Conservation (phyloP, 1,140 invertebrate species). For the Bombus breviceps region DNA sequence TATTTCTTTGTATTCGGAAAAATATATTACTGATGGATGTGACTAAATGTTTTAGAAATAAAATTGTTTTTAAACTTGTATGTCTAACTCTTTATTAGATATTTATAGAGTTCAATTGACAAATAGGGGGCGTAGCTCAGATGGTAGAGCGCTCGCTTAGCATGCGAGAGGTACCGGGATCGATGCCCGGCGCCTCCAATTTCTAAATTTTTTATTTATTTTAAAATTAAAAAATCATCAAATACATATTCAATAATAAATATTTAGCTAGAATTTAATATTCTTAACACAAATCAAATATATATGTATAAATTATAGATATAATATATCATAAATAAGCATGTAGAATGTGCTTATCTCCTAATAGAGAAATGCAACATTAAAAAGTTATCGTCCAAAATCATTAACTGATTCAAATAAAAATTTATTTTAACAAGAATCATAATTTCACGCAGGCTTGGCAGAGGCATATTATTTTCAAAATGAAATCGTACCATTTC, state of each 20-base stretch:
- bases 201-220: conserved; percentile 10
- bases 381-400: background rate
- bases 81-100: fast-evolving
- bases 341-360: no score
- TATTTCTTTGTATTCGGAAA: background rate
- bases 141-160: conserved; percentile 95
- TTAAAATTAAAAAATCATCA: background rate
- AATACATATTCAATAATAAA: background rate
- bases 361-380: background rate
- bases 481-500: conserved; percentile 27
- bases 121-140: conserved; percentile 89
- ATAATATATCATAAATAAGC: background rate
- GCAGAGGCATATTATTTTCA: conserved; percentile 41
- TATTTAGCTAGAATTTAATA: background rate
- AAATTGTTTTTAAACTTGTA: background rate
- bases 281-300: background rate
- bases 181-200: conserved; percentile 91
- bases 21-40: background rate
- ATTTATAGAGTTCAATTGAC: fast-evolving
- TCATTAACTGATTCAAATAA: background rate
- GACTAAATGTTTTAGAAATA: background rate
- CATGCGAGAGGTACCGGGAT: conserved; percentile 94
- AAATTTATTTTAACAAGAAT: conserved; percentile 13
- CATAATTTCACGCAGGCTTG: conserved; percentile 58
- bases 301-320: background rate